Conservation (phyloP, 2,888 invertebrate genomes). For the Drosophila diplacantha region DNA sequence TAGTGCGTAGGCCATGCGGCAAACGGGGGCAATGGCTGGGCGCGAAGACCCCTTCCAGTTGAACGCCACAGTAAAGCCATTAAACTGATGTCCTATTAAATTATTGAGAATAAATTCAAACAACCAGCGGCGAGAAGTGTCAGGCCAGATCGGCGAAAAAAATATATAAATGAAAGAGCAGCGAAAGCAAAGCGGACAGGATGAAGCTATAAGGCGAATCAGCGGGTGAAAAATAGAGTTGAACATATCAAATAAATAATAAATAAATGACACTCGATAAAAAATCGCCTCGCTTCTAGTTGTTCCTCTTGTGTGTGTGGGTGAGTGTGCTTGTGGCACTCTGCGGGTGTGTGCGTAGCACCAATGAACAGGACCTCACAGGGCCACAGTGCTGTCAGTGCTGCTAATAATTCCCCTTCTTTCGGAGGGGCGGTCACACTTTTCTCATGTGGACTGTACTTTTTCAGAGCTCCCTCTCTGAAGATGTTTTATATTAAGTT, state of each 20-base stretch:
- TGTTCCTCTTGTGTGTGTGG: slow-evolving; percentile 14
- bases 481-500: not conserved
- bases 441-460: not conserved
- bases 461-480: not conserved
- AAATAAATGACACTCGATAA: slow-evolving; percentile 59
- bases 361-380: slow-evolving; percentile 4
- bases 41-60: slow-evolving; percentile 22
- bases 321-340: slow-evolving; percentile 15
- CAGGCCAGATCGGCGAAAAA: not conserved
- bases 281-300: slow-evolving; percentile 42
- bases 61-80: slow-evolving; percentile 50
- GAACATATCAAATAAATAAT: slow-evolving; percentile 59
- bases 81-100: slow-evolving; percentile 58
- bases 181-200: slow-evolving; percentile 19
- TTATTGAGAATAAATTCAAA: slow-evolving; percentile 57
- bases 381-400: slow-evolving; percentile 27
- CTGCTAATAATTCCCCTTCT: not conserved
- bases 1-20: slow-evolving; percentile 47
- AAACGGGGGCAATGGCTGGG: too few relatives aligned
- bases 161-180: slow-evolving; percentile 26
- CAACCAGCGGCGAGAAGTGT: slow-evolving; percentile 9
- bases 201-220: slow-evolving; percentile 34
- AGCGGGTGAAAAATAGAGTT: slow-evolving; percentile 31
- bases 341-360: slow-evolving; percentile 20
- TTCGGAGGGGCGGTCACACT: not conserved